phyloP scores from a whole-genome alignment of 2,113 vertebrate genomes.

The Planiliza haematocheilus region DNA sequence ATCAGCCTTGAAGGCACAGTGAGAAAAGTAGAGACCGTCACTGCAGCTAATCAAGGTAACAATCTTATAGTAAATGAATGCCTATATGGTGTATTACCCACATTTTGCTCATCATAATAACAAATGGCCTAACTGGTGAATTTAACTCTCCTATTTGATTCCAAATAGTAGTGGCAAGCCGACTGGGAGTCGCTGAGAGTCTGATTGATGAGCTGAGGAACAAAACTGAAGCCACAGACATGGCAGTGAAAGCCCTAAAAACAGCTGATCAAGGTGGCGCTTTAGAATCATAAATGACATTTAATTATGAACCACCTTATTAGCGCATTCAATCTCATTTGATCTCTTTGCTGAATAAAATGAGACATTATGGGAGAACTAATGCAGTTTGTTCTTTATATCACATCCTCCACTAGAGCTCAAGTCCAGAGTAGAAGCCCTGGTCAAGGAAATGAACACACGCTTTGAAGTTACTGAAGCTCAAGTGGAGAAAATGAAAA shows the following conservation, averaged over 20 bases:
- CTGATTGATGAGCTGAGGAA: constrained; percentile 25
- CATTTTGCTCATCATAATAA: neutral
- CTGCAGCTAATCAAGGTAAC: constrained; percentile 26
- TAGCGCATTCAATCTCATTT: neutral
- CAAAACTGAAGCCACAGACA: neutral
- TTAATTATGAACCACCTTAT: neutral
- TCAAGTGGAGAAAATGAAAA: constrained; percentile 17
- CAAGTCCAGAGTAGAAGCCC: constrained; percentile 7
- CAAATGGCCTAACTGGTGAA: neutral
- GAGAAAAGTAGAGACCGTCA: neutral
- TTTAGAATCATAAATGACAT: neutral
- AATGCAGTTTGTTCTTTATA: neutral
- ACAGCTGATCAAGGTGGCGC: constrained; percentile 9
- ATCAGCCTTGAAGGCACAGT: neutral
- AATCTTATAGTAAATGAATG: neutral
- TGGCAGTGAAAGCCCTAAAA: neutral
- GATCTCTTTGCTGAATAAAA: neutral
- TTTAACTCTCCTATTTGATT: neutral
- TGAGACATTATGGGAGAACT: too few relatives aligned
- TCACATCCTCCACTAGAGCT: constrained; percentile 14
- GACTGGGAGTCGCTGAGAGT: constrained; percentile 13
- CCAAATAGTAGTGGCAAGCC: neutral
- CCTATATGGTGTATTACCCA: neutral
- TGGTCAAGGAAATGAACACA: constrained; percentile 7
- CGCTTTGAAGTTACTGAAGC: constrained; percentile 4